phyloP scores from a whole-genome alignment of 1,140 invertebrate genomes.

The Cardiocondyla obscurior region DNA sequence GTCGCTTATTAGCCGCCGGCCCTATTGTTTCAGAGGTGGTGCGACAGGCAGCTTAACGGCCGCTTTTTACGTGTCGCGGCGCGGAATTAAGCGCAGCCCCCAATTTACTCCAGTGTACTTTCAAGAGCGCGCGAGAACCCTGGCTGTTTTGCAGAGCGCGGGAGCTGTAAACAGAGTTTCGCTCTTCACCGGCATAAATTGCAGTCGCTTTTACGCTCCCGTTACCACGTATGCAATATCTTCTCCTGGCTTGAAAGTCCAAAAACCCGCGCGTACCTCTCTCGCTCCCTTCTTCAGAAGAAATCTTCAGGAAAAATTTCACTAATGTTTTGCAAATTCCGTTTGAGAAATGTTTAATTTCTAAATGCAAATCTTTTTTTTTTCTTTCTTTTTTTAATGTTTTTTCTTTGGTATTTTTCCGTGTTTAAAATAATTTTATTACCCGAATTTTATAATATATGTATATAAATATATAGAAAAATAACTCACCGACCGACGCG shows the following conservation, averaged over 20 bases:
- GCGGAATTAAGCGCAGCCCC: conserved; percentile 45
- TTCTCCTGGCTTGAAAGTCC: conserved; percentile 4
- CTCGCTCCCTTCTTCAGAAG: not conserved
- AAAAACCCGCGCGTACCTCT: not conserved
- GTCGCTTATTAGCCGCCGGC: conserved; percentile 6
- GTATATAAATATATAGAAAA: too few species aligned
- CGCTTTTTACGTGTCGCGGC: conserved; percentile 38
- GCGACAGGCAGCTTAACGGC: conserved; percentile 38
- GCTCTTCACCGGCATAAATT: conserved; percentile 25
- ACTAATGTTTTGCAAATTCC: too few species aligned
- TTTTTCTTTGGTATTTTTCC: too few species aligned
- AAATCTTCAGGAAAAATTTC: too few species aligned
- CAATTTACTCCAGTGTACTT: conserved; percentile 45
- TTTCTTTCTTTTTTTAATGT: too few species aligned
- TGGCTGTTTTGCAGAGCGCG: conserved; percentile 39
- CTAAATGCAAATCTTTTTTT: too few species aligned
- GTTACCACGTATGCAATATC: conserved; percentile 25
- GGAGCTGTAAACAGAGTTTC: conserved; percentile 48
- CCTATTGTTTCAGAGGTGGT: conserved; percentile 25
- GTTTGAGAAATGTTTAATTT: too few species aligned
- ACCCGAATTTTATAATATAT: too few species aligned
- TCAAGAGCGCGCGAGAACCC: not conserved
- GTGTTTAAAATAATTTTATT: too few species aligned
- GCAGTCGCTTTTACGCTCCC: conserved; percentile 38
- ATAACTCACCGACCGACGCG: too few species aligned